Evolutionary conservation across 2,797 vertebrate species (phyloP).

Genomic region (Phoeniculus purpureus): DNA sequence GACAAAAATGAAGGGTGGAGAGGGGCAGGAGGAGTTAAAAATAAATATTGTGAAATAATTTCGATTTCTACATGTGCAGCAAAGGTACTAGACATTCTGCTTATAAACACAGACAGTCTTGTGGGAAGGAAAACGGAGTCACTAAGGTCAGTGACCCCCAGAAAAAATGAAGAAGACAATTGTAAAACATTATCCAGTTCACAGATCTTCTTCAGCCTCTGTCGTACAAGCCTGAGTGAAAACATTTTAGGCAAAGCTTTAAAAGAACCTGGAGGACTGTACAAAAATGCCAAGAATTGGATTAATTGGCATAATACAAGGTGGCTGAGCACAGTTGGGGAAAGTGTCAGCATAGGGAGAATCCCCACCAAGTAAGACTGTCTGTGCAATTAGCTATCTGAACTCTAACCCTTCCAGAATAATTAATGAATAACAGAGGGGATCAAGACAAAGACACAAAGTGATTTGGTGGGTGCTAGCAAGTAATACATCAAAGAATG

Average conservation of each 20-base stretch:
- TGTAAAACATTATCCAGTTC: constrained; percentile 11
- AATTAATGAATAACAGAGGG: constrained; percentile 99
- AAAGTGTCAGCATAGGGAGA: constrained; percentile 92
- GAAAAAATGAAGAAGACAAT: background rate
- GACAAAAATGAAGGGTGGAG: background rate
- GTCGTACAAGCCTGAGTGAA: constrained; percentile 52
- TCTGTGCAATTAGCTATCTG: constrained; percentile 96
- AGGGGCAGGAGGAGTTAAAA: background rate
- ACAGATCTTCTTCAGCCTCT: constrained; percentile 44
- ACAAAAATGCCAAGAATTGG: constrained; percentile 92
- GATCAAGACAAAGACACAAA: constrained; percentile 98
- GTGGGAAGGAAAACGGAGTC: background rate
- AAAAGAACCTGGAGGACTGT: constrained; percentile 76
- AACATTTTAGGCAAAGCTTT: constrained; percentile 78
- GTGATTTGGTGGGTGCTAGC: constrained; percentile 91
- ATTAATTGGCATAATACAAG: constrained; percentile 97
- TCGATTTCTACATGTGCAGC: background rate
- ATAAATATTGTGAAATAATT: background rate
- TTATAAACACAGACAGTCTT: background rate
- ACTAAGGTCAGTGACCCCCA: background rate
- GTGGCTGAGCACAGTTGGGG: constrained; percentile 93
- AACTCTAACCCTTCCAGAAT: constrained; percentile 97
- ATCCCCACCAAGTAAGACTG: constrained; percentile 92
- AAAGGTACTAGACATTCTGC: background rate
- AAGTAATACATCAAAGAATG: constrained; percentile 99